These are phyloP conservation scores for Miichthys miiuy DNA, from an alignment of 2,797 vertebrate genomes.

Conservation along the genomic window DNA sequence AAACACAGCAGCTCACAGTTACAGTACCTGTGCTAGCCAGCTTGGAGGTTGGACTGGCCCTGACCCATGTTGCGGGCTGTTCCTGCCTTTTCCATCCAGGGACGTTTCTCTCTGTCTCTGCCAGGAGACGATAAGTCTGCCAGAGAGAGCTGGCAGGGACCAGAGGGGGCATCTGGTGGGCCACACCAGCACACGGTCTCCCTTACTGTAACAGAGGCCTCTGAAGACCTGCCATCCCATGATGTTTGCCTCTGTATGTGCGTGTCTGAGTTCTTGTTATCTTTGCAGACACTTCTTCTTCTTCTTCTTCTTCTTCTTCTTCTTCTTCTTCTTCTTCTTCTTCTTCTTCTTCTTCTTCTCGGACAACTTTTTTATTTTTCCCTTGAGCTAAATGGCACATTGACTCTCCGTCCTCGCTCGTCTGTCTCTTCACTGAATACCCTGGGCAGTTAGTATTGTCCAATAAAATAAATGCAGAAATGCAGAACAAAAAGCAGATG, in stretches of 20 bases:
- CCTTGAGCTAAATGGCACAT: constrained; percentile 49
- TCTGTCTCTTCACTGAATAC: constrained; percentile 57
- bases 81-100: constrained; percentile 69
- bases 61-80: constrained; percentile 58
- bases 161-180: constrained; percentile 62
- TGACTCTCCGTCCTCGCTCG: constrained; percentile 47
- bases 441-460: constrained; percentile 43
- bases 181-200: constrained; percentile 58
- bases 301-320: constrained; percentile 31
- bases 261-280: constrained; percentile 46
- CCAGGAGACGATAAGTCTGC: constrained; percentile 64
- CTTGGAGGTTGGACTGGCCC: constrained; percentile 53
- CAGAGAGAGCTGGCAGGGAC: constrained; percentile 70
- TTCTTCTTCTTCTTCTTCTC: constrained; percentile 32
- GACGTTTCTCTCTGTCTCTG: constrained; percentile 64
- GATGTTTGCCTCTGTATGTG: constrained; percentile 68
- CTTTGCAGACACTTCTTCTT: constrained; percentile 32
- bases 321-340: constrained; percentile 41
- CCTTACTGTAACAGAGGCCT: constrained; percentile 67
- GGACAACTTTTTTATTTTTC: constrained; percentile 46
- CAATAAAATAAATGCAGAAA: constrained; percentile 60
- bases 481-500: constrained; percentile 60
- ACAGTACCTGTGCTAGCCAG: constrained; percentile 58
- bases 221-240: constrained; percentile 70
- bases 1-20: constrained; percentile 15